Conservation (phyloP, 2,113 vertebrate genomes). For the Syngnathoides biaculeatus region DNA sequence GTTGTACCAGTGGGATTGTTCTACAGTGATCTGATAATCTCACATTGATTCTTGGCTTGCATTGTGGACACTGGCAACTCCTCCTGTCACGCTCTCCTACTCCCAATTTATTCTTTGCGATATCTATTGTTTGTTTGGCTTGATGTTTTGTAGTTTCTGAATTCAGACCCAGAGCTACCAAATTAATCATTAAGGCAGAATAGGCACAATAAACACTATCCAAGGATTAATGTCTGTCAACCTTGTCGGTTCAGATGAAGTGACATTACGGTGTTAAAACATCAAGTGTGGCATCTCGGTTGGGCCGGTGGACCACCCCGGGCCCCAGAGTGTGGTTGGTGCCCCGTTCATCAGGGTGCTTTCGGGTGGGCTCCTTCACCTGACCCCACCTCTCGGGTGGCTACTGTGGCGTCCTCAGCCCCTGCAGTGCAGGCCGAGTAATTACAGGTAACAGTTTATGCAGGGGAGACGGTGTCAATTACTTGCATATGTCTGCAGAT, state of each 20-base stretch:
- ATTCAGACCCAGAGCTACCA: conserved; percentile 41
- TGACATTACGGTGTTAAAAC: neutral
- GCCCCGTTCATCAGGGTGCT: too few species aligned
- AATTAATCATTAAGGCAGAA: conserved; percentile 44
- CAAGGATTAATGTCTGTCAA: neutral
- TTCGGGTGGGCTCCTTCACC: too few species aligned
- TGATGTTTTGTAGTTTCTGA: conserved; percentile 24
- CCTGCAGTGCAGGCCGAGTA: too few species aligned
- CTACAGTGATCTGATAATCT: conserved; percentile 31
- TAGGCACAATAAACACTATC: neutral
- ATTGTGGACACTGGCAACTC: conserved; percentile 32
- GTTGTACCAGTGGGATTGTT: conserved; percentile 32
- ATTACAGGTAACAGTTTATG: too few species aligned
- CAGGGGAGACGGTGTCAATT: too few species aligned
- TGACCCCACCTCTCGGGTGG: too few species aligned
- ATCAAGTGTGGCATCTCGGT: neutral
- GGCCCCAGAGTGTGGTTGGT: too few species aligned
- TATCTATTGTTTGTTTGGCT: conserved; percentile 37
- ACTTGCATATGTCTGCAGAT: too few species aligned
- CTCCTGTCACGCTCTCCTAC: conserved; percentile 27
- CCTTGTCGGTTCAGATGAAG: neutral
- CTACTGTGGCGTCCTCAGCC: too few species aligned
- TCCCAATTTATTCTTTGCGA: conserved; percentile 11
- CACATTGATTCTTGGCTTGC: conserved; percentile 52
- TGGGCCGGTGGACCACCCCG: too few species aligned